phyloP scores from a whole-genome alignment of 64 coral and sea anemone genomes.

The Orbicella faveolata region DNA sequence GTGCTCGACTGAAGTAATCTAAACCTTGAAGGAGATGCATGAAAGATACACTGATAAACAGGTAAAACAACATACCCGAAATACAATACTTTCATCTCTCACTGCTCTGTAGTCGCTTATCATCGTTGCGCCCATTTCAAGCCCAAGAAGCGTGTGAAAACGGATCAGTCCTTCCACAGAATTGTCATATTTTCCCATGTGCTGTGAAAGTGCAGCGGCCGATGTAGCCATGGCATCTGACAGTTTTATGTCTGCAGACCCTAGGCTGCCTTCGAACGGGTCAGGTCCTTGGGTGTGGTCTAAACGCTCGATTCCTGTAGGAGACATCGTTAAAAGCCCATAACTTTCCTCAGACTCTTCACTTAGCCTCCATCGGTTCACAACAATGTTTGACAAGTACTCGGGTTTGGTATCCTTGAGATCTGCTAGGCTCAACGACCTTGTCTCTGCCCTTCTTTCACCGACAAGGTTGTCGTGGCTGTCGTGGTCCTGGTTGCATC shows the following conservation, averaged over 20 bases:
- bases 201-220: constrained; percentile 60
- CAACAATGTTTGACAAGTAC: constrained; percentile 61
- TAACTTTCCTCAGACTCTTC: not conserved
- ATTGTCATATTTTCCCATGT: constrained; percentile 52
- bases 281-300: not conserved
- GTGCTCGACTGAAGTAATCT: no score
- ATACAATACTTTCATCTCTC: not conserved
- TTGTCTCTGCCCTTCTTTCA: not conserved
- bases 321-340: constrained; percentile 50
- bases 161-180: constrained; percentile 29
- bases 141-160: constrained; percentile 61
- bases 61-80: no score
- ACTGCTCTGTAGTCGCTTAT: not conserved
- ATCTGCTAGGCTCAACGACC: constrained; percentile 47
- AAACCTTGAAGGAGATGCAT: no score
- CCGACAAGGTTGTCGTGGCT: not conserved
- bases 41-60: no score
- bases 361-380: constrained; percentile 35
- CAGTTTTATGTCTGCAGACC: constrained; percentile 59
- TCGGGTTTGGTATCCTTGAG: constrained; percentile 62
- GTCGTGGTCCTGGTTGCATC: not conserved
- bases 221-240: constrained; percentile 79
- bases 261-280: constrained; percentile 15
- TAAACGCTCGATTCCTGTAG: constrained; percentile 50
- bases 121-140: constrained; percentile 43